These are phyloP conservation scores for Euwallacea similis DNA, from an alignment of 1,140 invertebrate genomes.

Conservation along the genomic window DNA sequence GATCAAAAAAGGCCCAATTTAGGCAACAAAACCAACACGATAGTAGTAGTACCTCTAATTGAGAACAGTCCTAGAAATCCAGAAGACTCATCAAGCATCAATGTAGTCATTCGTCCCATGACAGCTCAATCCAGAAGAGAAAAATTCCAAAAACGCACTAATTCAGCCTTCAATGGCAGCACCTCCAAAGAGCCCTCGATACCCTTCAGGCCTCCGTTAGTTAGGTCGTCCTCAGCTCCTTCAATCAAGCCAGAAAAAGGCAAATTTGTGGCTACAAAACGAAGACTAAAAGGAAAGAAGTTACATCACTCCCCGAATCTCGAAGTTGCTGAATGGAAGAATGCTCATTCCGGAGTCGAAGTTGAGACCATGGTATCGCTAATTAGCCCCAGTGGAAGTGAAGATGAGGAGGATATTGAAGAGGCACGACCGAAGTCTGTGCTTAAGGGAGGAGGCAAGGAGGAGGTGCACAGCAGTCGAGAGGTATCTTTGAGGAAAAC, in stretches of 20 bases:
- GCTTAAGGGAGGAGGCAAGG: conserved; percentile 30
- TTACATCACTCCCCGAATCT: conserved; percentile 16
- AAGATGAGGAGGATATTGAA: conserved; percentile 53
- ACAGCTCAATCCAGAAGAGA: conserved; percentile 49
- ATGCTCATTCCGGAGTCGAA: conserved; percentile 45
- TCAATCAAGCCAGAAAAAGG: conserved; percentile 43
- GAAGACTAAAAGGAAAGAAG: conserved; percentile 46
- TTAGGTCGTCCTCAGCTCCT: conserved; percentile 48
- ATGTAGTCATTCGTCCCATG: conserved; percentile 44
- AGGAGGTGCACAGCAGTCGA: conserved; percentile 2
- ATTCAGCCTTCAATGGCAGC: conserved; percentile 47
- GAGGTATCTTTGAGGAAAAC: conserved; percentile 52
- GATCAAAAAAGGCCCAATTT: conserved; percentile 17
- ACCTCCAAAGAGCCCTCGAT: conserved; percentile 32
- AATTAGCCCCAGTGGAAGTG: conserved; percentile 59
- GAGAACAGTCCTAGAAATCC: conserved; percentile 28
- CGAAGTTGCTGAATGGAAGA: conserved; percentile 30
- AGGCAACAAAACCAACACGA: conserved; percentile 28
- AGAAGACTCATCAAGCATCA: conserved; percentile 20
- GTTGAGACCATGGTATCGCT: conserved; percentile 62
- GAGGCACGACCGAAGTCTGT: conserved; percentile 27
- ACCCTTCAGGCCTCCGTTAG: conserved; percentile 43
- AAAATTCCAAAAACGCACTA: conserved; percentile 49
- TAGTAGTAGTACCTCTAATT: conserved; percentile 47
- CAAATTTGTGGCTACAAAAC: conserved; percentile 48